Evolutionary conservation across 2,888 invertebrate genomes (phyloP).

Genomic region (Vesta saturnalis): DNA sequence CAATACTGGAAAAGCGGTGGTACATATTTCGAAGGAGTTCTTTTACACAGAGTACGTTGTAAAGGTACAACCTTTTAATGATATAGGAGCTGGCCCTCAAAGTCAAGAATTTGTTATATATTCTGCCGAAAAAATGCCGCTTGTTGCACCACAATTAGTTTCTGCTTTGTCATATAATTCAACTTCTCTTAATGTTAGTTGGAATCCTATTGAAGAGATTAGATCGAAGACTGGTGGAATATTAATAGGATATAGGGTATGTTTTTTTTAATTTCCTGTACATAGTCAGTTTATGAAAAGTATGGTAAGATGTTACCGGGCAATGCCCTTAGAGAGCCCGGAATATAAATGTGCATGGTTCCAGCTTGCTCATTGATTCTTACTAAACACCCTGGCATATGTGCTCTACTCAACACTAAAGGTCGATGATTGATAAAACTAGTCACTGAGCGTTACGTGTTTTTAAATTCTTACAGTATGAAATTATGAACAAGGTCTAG

Average conservation of each 20-base stretch:
- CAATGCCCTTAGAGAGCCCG: too few relatives aligned
- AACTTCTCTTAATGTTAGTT: conserved; percentile 91
- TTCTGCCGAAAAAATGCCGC: conserved; percentile 93
- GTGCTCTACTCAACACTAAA: too few relatives aligned
- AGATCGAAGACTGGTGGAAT: conserved; percentile 87
- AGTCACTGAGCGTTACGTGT: too few relatives aligned
- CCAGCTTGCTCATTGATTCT: too few relatives aligned
- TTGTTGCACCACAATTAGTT: conserved; percentile 87
- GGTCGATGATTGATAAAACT: too few relatives aligned
- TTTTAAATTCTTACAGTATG: too few relatives aligned
- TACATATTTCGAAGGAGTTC: conserved; percentile 75
- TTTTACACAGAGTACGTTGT: conserved; percentile 88
- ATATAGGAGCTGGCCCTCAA: conserved; percentile 83
- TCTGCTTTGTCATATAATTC: conserved; percentile 85
- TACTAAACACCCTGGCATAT: too few relatives aligned
- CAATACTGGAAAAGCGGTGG: conserved; percentile 82
- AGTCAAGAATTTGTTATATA: conserved; percentile 79
- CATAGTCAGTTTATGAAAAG: background rate
- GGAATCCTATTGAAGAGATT: conserved; percentile 87
- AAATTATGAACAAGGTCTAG: too few relatives aligned
- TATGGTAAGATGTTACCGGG: background rate
- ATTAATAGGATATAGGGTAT: conserved; percentile 88
- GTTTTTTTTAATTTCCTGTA: conserved; percentile 36
- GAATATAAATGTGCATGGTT: too few relatives aligned
- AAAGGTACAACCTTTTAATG: conserved; percentile 85